Percentiles rank a stretch among this genome's conserved stretches.
These are phyloP conservation scores for Germaria angustata DNA, from an alignment of 2,888 invertebrate species.

Conservation along the genomic window DNA sequence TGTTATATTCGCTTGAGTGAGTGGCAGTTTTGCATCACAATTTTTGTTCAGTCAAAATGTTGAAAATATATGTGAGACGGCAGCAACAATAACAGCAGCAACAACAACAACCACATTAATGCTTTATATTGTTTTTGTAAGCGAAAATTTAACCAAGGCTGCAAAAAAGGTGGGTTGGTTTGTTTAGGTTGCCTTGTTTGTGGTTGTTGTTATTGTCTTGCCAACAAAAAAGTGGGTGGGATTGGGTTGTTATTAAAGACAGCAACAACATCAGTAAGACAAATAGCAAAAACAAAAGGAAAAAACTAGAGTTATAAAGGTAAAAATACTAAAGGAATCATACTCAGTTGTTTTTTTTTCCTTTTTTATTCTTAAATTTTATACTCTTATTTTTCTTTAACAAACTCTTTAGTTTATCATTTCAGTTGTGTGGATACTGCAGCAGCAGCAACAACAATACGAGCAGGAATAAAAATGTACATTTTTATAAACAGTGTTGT, in stretches of 20 bases:
- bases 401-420: slow-evolving; percentile 50
- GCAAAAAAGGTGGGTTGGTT: slow-evolving; percentile 62
- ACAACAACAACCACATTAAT: slow-evolving; percentile 35
- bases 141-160: slow-evolving; percentile 28
- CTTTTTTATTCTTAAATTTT: slow-evolving; percentile 8
- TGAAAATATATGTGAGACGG: slow-evolving; percentile 38
- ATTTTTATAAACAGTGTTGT: slow-evolving; percentile 40
- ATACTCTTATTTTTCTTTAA: slow-evolving; percentile 46
- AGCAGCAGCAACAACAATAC: slow-evolving; percentile 9
- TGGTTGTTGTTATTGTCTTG: slow-evolving; percentile 40
- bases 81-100: slow-evolving; percentile 37
- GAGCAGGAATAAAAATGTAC: not conserved
- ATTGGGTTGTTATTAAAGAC: slow-evolving; percentile 55
- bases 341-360: slow-evolving; percentile 27
- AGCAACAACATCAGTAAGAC: slow-evolving; percentile 42
- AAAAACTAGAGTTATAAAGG: slow-evolving; percentile 53
- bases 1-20: slow-evolving; percentile 80
- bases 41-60: slow-evolving; percentile 66
- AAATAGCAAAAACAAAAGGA: not conserved
- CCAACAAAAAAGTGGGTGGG: slow-evolving; percentile 58
- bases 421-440: not conserved
- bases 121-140: slow-evolving; percentile 51
- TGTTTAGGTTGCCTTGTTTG: slow-evolving; percentile 50
- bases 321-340: slow-evolving; percentile 52
- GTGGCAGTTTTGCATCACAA: slow-evolving; percentile 78